Percentiles rank a stretch among this genome's conserved stretches.
phyloP scores from a whole-genome alignment of 2,888 invertebrate genomes.

The Volucella inflata region DNA sequence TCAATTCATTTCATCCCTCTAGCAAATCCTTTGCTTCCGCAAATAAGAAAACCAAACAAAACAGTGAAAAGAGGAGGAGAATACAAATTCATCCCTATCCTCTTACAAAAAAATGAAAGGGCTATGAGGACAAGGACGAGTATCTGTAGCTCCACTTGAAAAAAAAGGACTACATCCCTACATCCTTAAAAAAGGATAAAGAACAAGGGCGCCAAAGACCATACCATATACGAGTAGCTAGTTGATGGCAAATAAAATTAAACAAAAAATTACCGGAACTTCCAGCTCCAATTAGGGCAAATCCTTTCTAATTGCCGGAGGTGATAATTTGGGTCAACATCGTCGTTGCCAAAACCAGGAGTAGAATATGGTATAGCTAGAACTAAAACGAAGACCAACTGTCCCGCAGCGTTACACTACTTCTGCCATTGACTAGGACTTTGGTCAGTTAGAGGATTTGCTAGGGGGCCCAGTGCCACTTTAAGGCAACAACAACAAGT shows the following conservation, averaged over 20 bases:
- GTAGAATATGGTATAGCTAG: conserved; percentile 7
- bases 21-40: conserved; percentile 62
- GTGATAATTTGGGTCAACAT: conserved; percentile 66
- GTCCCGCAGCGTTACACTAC: conserved; percentile 19
- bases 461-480: conserved; percentile 23
- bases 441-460: conserved; percentile 48
- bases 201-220: conserved; percentile 11
- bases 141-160: conserved; percentile 4
- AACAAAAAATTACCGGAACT: conserved; percentile 21
- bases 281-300: conserved; percentile 67
- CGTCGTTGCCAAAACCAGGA: conserved; percentile 4
- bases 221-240: too few species aligned
- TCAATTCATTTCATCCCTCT: conserved; percentile 60
- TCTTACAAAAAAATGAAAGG: too few species aligned
- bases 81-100: conserved; percentile 53
- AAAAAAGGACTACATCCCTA: conserved; percentile 11
- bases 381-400: conserved; percentile 21
- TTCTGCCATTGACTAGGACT: conserved; percentile 30
- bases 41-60: conserved; percentile 49
- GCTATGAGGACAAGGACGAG: conserved; percentile 19
- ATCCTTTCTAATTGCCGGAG: conserved; percentile 73
- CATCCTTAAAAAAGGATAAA: conserved; percentile 16
- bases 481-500: conserved; percentile 48
- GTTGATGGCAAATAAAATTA: conserved; percentile 1
- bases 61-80: conserved; percentile 9